phyloP scores from a whole-genome alignment of 2,888 invertebrate species.

The Nymphalis c-album region DNA sequence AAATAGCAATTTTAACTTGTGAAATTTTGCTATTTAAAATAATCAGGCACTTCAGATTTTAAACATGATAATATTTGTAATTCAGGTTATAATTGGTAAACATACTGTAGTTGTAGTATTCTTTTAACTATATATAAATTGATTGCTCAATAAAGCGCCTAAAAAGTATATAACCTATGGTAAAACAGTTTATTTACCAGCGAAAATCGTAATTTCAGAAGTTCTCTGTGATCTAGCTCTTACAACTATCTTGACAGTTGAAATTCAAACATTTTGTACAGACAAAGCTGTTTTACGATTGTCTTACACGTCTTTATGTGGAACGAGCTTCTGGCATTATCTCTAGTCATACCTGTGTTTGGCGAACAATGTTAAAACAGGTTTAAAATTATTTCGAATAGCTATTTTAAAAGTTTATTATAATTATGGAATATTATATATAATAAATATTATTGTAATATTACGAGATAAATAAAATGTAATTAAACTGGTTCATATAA shows the following conservation, averaged over 20 bases:
- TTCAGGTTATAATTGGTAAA: background rate
- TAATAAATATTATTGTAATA: too few species aligned
- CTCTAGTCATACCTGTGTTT: background rate
- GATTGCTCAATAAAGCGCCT: too few species aligned
- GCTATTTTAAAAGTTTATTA: too few species aligned
- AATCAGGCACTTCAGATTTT: background rate
- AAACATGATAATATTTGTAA: background rate
- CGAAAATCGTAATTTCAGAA: background rate
- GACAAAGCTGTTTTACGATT: background rate
- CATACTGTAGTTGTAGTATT: too few species aligned
- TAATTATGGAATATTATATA: too few species aligned
- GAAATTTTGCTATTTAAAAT: background rate
- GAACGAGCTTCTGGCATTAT: background rate
- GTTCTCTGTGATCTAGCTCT: background rate
- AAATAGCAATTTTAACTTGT: background rate
- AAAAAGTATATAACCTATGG: too few species aligned
- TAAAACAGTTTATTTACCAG: background rate
- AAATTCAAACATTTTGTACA: constrained; percentile 4
- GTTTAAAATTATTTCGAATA: background rate
- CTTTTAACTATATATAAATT: too few species aligned
- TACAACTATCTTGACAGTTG: background rate
- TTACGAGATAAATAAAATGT: too few species aligned
- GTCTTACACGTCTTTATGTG: background rate
- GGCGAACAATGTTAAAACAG: background rate
- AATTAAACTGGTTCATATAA: too few species aligned